Base-by-base conservation (phyloP, 2,797 vertebrate genomes). In the Anniella stebbinsi region DNA sequence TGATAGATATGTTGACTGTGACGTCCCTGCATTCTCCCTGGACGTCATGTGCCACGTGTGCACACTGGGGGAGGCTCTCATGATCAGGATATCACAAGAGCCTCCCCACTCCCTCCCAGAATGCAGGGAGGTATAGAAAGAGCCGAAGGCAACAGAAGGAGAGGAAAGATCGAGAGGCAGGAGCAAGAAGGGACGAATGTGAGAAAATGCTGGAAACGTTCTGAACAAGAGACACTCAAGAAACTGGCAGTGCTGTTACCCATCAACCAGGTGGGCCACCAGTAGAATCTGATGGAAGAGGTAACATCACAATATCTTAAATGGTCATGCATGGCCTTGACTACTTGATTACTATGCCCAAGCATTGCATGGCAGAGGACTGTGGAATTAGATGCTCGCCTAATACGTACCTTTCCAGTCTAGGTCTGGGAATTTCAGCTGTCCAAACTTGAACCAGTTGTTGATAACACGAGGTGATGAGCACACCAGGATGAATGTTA, bases 401-500 rank as follows among this genome's bases (percentile, higher is more conserved):
- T 72, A 18, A 10, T 28, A 73, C 33, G 25, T 57, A 5, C 25
- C 85, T 94, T 93, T 90, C 89, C 77, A 60, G 87, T 57, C 36
- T n/a, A 92, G 60, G 0, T 23, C 86, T 92, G 92, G 82, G 2
- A 41, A 85, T 93, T 92, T 91, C 66, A 88, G 57, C 90, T 54
- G 25, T 70, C 92, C 83, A 63, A 78, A 81, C 90, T 89, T 90
- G 87, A 89, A 87, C 9, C 33, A 86, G 54, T 66, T 84, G 67
- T 93, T 91, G 92, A 87, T 93, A 92, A 45, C 41, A 72, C 75
- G 75, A 77, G 86, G 89, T 91, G 89, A 88, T 80, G 6, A 78
- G 63, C 72, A 45, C 66, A 91, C 11, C 87, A 88, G 92, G 93
- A 86, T 90, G 86, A 91, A 95, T 89, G 85, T 75, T 92, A 93